These are phyloP conservation scores for Takifugu ocellatus DNA, from an alignment of 2,797 vertebrate species.

Conservation along the genomic window DNA sequence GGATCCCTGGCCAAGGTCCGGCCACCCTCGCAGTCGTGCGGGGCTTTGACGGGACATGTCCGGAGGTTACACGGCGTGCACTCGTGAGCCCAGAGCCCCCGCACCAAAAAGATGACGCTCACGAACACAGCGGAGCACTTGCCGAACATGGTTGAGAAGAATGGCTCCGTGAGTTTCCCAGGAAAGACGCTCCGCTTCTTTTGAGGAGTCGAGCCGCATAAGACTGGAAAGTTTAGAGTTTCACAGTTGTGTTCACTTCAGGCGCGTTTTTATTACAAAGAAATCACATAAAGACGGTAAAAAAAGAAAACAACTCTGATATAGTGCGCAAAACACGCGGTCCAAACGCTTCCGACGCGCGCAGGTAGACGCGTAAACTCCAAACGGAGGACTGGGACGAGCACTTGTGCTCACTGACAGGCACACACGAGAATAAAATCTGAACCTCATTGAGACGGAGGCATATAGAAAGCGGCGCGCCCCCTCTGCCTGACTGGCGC, in stretches of 20 bases:
- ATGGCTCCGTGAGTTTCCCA: slow-evolving; percentile 10
- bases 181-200: slow-evolving; percentile 24
- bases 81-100: slow-evolving; percentile 58
- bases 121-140: slow-evolving; percentile 53
- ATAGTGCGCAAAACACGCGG: not conserved
- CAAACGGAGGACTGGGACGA: slow-evolving; percentile 5
- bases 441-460: slow-evolving; percentile 71
- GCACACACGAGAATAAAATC: slow-evolving; percentile 56
- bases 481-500: slow-evolving; percentile 71
- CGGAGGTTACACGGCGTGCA: slow-evolving; percentile 74
- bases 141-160: slow-evolving; percentile 57
- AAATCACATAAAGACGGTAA: slow-evolving; percentile 12
- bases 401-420: slow-evolving; percentile 38
- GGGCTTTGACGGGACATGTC: slow-evolving; percentile 57
- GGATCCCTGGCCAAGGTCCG: slow-evolving; percentile 70
- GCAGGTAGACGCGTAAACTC: slow-evolving; percentile 46
- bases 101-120: slow-evolving; percentile 57
- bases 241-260: slow-evolving; percentile 32
- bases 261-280: slow-evolving; percentile 6
- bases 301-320: not conserved
- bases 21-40: slow-evolving; percentile 65
- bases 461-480: slow-evolving; percentile 68
- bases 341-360: slow-evolving; percentile 17
- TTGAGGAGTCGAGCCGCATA: slow-evolving; percentile 35
- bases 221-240: slow-evolving; percentile 47